Evolutionary conservation across 2,888 invertebrate species (phyloP).

Genomic region (Galerucella nymphaeae): DNA sequence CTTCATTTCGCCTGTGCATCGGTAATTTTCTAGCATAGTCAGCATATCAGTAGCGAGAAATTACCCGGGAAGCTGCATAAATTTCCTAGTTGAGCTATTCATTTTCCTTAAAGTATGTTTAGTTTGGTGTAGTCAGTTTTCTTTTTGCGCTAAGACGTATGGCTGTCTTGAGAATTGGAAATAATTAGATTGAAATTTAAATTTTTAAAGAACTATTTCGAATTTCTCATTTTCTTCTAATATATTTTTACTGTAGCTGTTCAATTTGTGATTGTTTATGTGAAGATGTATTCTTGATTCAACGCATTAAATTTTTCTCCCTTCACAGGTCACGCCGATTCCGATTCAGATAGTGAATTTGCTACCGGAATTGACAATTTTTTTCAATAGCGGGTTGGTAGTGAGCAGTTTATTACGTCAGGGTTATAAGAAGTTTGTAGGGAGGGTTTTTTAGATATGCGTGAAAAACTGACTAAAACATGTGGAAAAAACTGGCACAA

Average conservation of each 20-base stretch:
- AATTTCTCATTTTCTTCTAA: neutral
- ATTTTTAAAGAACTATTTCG: neutral
- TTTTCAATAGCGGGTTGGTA: too few relatives aligned
- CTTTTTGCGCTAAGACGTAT: conserved; percentile 23
- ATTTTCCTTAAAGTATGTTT: conserved; percentile 33
- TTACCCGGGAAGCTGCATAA: conserved; percentile 40
- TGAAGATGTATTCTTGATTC: neutral
- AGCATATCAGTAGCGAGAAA: conserved; percentile 36
- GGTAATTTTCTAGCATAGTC: conserved; percentile 44
- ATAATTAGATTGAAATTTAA: conserved; percentile 18
- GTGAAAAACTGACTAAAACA: too few relatives aligned
- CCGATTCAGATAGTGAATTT: too few relatives aligned
- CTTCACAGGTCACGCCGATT: too few relatives aligned
- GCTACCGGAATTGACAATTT: too few relatives aligned
- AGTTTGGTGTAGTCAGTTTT: conserved; percentile 23
- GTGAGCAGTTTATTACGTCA: too few relatives aligned
- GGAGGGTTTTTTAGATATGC: too few relatives aligned
- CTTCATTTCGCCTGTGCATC: conserved; percentile 41
- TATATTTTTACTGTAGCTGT: neutral
- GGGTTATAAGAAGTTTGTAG: too few relatives aligned
- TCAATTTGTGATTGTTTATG: neutral
- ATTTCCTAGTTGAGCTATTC: conserved; percentile 38
- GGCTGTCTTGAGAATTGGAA: conserved; percentile 20
- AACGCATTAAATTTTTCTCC: too few relatives aligned
- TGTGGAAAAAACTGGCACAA: too few relatives aligned